Base-by-base conservation (phyloP, 2,888 invertebrate species). In the Euplagia quadripunctaria region DNA sequence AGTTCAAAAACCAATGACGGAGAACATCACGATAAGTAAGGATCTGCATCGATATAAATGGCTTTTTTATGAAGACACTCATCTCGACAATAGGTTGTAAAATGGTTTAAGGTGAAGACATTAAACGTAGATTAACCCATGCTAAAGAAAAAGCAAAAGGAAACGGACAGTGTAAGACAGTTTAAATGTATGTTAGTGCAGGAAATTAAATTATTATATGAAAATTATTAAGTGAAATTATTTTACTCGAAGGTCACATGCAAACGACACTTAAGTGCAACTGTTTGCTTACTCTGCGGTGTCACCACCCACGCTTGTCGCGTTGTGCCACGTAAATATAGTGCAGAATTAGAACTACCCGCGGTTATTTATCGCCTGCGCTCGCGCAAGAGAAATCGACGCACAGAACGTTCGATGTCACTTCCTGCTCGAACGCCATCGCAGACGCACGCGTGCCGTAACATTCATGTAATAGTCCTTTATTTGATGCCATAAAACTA, bases 341-440 rank as follows among this genome's bases (percentile, higher is more conserved):
- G 89, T 89, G 86, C 87, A 90, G 94, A 93, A 94, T 94, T 94
- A 92, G 93, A 94, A 90, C 94, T 94, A 93, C 92, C 93, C 92
- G 92, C 90, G 84, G 89, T 93, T 93, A 94, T 95, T 94, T 95
- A 94, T 94, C 88, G 85, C 84, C 76, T 77, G 81, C 83, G 84
- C 83, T 80, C 83, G 85, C 82, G 75, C 82, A 77, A 73, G 86
- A 87, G 88, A 89, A 89, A 89, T 88, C 87, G 88, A 83, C 86
- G 86, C 80, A 85, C 85, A 73, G 83, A 82, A 77, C 72, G 75
- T 76, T 81, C 84, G 68, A 83, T 86, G 91, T 90, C 92, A 93
- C 88, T 94, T 93, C 94, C 94, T 93, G 92, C 87, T 92, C 84
- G 86, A 87, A 86, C 89, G 82, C 82, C 84, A 88, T 83, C 82